Evolutionary conservation across 2,888 invertebrate genomes (phyloP).

Genomic region (Sepiola atlantica): DNA sequence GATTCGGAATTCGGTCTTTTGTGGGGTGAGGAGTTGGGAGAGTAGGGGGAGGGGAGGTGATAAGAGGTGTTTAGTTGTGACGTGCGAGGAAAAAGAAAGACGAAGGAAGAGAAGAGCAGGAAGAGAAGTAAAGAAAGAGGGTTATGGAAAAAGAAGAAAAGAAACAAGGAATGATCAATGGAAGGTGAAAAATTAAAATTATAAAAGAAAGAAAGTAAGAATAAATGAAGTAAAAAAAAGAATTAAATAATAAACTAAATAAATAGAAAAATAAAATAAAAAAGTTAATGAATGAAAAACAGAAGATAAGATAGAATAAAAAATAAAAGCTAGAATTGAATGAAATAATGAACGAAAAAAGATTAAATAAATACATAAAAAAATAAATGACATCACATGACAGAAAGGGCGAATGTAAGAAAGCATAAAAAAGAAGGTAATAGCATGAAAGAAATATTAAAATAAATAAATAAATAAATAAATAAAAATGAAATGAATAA

Average conservation of each 20-base stretch:
- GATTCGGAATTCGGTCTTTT: not conserved
- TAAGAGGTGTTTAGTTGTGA: too few relatives aligned
- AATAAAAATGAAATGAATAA: not conserved
- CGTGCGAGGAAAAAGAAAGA: not conserved
- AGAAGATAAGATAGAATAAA: not conserved
- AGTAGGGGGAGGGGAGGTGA: too few relatives aligned
- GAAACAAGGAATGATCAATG: not conserved
- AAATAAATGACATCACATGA: not conserved
- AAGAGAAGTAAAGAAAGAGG: not conserved
- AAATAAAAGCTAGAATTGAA: not conserved
- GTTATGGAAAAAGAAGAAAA: not conserved
- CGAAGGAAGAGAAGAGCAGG: not conserved
- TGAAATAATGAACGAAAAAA: not conserved
- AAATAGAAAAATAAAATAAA: not conserved
- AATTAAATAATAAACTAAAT: not conserved
- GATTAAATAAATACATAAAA: not conserved
- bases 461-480: not conserved
- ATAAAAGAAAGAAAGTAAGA: too few relatives aligned
- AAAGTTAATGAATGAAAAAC: not conserved
- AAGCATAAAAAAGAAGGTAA: not conserved
- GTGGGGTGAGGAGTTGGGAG: not conserved
- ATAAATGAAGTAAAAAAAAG: too few relatives aligned
- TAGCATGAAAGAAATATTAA: not conserved
- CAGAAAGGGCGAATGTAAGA: not conserved
- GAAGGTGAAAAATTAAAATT: too few relatives aligned